These are phyloP conservation scores for Heliopora coerulea DNA, from an alignment of 92 coral and sea anemone species.

Conservation along the genomic window DNA sequence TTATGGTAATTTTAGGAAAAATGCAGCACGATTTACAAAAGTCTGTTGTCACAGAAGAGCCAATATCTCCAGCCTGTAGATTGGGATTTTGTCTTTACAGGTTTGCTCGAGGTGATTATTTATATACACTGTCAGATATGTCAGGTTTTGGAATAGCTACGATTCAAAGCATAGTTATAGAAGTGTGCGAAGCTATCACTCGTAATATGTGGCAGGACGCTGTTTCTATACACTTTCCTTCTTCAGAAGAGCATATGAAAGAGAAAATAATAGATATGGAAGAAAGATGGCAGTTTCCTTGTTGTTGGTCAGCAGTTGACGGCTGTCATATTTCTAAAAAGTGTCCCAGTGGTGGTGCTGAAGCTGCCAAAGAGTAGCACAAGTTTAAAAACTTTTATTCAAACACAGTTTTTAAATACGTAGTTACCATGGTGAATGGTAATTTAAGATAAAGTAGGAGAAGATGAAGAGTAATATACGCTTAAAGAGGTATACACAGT, in stretches of 20 bases:
- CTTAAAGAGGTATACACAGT: no score
- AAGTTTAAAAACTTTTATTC: constrained; percentile 57
- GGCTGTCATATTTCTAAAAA: constrained; percentile 50
- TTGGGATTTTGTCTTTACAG: constrained; percentile 53
- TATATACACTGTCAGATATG: constrained; percentile 48
- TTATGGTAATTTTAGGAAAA: constrained; percentile 47
- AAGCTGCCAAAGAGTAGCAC: constrained; percentile 51
- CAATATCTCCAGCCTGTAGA: constrained; percentile 51
- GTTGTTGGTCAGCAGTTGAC: constrained; percentile 53
- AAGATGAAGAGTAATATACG: no score
- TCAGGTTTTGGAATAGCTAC: constrained; percentile 44
- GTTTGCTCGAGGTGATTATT: no score
- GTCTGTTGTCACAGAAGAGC: constrained; percentile 46
- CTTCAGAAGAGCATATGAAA: constrained; percentile 31
- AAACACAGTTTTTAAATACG: no score
- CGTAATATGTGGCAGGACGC: constrained; percentile 22
- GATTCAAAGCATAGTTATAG: constrained; percentile 15
- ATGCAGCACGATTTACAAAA: constrained; percentile 46
- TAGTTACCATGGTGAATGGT: no score
- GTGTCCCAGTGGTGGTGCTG: constrained; percentile 45
- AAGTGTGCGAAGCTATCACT: constrained; percentile 31
- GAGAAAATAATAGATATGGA: constrained; percentile 35
- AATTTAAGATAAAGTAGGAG: no score
- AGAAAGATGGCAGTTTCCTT: constrained; percentile 23
- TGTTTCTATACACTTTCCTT: constrained; percentile 32